A percentile compares a stretch with the other conserved stretches of the same genome.
phyloP scores from a whole-genome alignment of 2,113 vertebrate genomes.

The Macaca nemestrina region DNA sequence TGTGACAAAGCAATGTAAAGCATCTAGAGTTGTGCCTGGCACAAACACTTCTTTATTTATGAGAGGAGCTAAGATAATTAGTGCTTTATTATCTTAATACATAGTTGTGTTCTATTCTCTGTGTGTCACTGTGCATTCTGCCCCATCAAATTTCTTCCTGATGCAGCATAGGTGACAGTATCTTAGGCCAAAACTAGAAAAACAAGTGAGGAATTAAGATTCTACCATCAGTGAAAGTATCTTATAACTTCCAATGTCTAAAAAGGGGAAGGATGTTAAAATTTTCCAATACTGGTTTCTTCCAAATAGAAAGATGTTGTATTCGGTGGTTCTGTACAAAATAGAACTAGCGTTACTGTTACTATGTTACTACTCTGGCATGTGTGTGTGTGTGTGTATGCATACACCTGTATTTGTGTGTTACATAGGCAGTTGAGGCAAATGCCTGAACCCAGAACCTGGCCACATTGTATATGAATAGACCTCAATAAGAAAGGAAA shows the following conservation, averaged over 20 bases:
- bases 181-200: background rate
- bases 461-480: background rate
- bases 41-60: background rate
- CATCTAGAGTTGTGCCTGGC: background rate
- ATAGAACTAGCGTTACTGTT: background rate
- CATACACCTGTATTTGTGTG: background rate
- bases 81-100: background rate
- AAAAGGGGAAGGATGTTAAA: background rate
- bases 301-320: background rate
- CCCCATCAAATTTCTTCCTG: background rate
- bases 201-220: background rate
- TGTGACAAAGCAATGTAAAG: background rate
- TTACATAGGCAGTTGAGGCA: background rate
- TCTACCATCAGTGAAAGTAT: background rate
- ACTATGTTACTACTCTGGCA: background rate
- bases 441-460: background rate
- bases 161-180: rapidly evolving
- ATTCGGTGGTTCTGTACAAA: background rate
- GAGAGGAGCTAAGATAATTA: too few species aligned
- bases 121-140: background rate
- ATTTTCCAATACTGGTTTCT: background rate
- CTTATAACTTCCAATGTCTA: background rate
- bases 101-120: rapidly evolving
- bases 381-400: background rate
- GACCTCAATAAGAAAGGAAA: conserved; percentile 29